These are phyloP conservation scores for Cryptocephalus moraei DNA, from an alignment of 2,888 invertebrate genomes.

Conservation along the genomic window DNA sequence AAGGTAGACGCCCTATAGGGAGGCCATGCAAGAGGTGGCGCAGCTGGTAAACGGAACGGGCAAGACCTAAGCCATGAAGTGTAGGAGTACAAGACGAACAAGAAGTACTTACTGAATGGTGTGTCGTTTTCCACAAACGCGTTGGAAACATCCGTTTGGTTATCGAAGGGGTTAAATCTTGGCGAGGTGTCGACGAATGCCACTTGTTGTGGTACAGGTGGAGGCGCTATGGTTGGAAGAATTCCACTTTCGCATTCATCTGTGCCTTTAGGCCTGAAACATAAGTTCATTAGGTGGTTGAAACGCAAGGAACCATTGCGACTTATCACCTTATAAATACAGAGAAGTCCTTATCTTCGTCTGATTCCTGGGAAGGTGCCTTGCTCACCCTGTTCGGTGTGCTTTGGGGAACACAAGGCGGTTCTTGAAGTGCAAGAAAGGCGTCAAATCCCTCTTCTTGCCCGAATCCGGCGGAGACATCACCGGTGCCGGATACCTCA, in stretches of 20 bases:
- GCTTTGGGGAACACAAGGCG: conserved; percentile 54
- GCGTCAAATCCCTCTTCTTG: conserved; percentile 69
- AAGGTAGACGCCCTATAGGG: too few relatives aligned
- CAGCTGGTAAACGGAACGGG: too few relatives aligned
- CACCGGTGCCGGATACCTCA: conserved; percentile 18
- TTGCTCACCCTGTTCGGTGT: conserved; percentile 52
- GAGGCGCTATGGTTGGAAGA: conserved; percentile 68
- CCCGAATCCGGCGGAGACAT: conserved; percentile 48
- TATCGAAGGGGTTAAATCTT: conserved; percentile 71
- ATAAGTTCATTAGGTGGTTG: background rate
- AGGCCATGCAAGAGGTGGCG: too few relatives aligned
- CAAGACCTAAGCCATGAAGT: too few relatives aligned
- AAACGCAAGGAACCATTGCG: background rate
- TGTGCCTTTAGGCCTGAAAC: conserved; percentile 45
- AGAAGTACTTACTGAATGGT: conserved; percentile 30
- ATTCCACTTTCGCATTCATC: conserved; percentile 44
- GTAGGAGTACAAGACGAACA: too few relatives aligned
- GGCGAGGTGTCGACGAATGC: conserved; percentile 52
- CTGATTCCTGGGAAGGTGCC: conserved; percentile 65
- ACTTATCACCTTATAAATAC: conserved; percentile 59
- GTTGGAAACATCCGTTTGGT: conserved; percentile 40
- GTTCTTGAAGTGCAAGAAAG: conserved; percentile 71
- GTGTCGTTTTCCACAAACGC: conserved; percentile 31
- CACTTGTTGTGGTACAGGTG: conserved; percentile 43
- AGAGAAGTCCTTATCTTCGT: conserved; percentile 68